These are phyloP conservation scores for Catotricha subobsoleta DNA, from an alignment of 2,888 invertebrate species.

Conservation along the genomic window DNA sequence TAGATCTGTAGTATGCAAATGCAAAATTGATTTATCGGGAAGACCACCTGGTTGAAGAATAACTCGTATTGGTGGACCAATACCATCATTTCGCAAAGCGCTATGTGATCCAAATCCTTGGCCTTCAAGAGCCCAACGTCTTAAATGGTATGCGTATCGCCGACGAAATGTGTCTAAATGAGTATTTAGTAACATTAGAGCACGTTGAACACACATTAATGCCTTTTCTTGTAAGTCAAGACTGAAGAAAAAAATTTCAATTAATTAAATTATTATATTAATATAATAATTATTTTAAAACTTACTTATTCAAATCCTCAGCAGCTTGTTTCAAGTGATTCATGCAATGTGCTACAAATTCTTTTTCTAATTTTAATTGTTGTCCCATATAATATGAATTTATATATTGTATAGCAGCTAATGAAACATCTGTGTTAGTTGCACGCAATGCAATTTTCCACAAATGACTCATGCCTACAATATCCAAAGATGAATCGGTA, in stretches of 20 bases:
- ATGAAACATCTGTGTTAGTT: constrained; percentile 81
- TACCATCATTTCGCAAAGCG: constrained; percentile 30
- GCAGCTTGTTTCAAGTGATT: constrained; percentile 72
- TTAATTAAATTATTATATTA: too few relatives aligned
- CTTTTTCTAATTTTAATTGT: constrained; percentile 75
- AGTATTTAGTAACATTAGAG: constrained; percentile 69
- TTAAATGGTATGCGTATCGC: constrained; percentile 71
- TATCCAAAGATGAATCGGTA: constrained; percentile 32
- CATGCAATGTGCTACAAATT: constrained; percentile 89
- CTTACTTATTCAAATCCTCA: constrained; percentile 38
- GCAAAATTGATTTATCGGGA: constrained; percentile 64
- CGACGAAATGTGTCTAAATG: constrained; percentile 84
- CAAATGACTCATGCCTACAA: constrained; percentile 78
- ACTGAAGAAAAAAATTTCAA: constrained; percentile 13
- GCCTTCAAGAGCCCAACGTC: constrained; percentile 76
- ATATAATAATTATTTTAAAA: too few relatives aligned
- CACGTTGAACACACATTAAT: constrained; percentile 76
- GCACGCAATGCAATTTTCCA: constrained; percentile 89
- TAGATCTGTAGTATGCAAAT: constrained; percentile 69
- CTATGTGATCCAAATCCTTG: constrained; percentile 60
- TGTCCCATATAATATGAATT: constrained; percentile 90
- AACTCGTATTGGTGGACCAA: constrained; percentile 52
- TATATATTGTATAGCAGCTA: constrained; percentile 86
- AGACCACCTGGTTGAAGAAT: constrained; percentile 78
- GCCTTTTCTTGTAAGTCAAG: constrained; percentile 49